Evolutionary conservation across 2,797 vertebrate species (phyloP).

Genomic region (Vespertilio murinus): DNA sequence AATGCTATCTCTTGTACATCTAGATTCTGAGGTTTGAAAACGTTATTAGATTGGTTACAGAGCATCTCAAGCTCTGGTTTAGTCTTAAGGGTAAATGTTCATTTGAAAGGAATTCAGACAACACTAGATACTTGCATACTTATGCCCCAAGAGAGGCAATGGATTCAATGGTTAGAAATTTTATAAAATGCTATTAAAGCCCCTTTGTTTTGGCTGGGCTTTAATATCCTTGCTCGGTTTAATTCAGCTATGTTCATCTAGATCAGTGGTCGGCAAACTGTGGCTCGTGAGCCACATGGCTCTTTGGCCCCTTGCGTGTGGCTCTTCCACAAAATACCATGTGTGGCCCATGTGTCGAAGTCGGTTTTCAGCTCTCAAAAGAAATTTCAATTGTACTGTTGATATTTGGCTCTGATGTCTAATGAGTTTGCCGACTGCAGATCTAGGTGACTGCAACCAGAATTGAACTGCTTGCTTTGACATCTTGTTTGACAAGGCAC

Average conservation of each 20-base stretch:
- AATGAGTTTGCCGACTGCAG: no score
- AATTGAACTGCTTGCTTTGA: slow-evolving; percentile 25
- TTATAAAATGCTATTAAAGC: neutral
- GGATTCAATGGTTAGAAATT: neutral
- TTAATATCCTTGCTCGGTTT: slow-evolving; percentile 23
- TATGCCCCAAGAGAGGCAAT: neutral
- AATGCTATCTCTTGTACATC: slow-evolving; percentile 3
- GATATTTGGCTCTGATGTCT: no score
- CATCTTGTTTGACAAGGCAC: slow-evolving; percentile 43
- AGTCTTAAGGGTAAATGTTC: neutral
- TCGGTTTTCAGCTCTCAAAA: no score
- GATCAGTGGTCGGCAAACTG: neutral
- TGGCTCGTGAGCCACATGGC: no score
- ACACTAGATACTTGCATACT: neutral
- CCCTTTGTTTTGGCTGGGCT: neutral
- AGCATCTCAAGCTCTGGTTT: neutral
- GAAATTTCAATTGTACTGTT: no score
- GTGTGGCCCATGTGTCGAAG: no score
- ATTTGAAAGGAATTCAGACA: neutral
- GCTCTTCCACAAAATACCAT: no score
- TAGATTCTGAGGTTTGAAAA: slow-evolving; percentile 45
- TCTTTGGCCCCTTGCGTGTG: no score
- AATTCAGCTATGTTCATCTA: neutral
- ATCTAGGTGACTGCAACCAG: neutral
- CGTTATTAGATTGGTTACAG: neutral